Conservation (phyloP, 2,113 vertebrate genomes). For the Charina bottae region DNA sequence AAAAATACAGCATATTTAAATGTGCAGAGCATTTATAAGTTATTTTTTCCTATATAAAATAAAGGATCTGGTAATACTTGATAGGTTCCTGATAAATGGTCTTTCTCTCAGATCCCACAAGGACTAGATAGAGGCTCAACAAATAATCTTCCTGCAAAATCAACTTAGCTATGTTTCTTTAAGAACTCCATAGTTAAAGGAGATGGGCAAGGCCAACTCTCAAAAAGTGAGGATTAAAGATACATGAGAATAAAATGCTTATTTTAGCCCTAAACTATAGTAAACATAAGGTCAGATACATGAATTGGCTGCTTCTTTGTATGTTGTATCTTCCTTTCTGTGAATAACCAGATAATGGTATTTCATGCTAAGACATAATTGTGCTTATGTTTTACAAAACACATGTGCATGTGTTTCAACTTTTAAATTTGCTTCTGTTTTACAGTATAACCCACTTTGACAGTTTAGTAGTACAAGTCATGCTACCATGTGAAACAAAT, state of each 20-base stretch:
- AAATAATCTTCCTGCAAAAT: background rate
- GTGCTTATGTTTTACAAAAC: background rate
- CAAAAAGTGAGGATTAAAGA: background rate
- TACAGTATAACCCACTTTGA: background rate
- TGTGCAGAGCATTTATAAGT: too few relatives aligned
- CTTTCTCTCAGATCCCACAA: background rate
- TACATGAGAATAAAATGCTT: background rate
- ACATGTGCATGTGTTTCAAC: background rate
- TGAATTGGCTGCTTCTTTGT: background rate
- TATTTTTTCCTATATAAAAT: too few relatives aligned
- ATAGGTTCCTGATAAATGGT: background rate
- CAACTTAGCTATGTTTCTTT: background rate
- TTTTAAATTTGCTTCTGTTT: background rate
- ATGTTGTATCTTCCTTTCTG: background rate
- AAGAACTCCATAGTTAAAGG: background rate
- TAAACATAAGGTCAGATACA: background rate
- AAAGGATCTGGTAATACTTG: background rate
- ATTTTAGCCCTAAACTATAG: background rate
- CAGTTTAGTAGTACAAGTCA: background rate
- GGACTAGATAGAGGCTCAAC: background rate
- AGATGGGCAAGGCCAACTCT: background rate
- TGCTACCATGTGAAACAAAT: background rate
- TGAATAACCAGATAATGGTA: background rate
- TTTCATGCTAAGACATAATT: background rate
- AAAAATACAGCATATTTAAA: too few relatives aligned